These are phyloP conservation scores for Aythya baeri DNA, from an alignment of 2,113 vertebrate species.

Conservation along the genomic window DNA sequence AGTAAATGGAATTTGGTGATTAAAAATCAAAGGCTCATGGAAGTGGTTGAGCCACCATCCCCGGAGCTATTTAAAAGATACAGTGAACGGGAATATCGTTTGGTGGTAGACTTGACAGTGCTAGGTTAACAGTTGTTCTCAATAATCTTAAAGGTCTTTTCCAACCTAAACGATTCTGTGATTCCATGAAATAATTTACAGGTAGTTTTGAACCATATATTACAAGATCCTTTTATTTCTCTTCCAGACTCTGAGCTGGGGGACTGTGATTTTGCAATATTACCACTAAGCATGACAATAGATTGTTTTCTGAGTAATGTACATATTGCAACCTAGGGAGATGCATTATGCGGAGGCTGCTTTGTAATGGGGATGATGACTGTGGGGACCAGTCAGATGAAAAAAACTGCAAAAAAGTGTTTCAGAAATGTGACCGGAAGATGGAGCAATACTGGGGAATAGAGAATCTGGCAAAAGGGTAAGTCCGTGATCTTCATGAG, in stretches of 20 bases:
- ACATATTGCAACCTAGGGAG: constrained; percentile 77
- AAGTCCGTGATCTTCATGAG: constrained; percentile 29
- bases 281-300: not conserved
- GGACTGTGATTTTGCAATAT: not conserved
- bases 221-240: not conserved
- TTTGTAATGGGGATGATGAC: constrained; percentile 93
- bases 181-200: not conserved
- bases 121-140: no score
- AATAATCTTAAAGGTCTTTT: no score
- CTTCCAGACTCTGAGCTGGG: not conserved
- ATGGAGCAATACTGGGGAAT: constrained; percentile 90
- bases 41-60: no score
- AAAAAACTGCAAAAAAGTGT: constrained; percentile 79
- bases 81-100: no score
- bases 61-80: no score
- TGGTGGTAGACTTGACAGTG: no score
- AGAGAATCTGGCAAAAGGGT: constrained; percentile 91
- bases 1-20: not conserved
- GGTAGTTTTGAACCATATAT: not conserved
- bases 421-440: constrained; percentile 81
- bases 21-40: not conserved
- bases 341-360: constrained; percentile 84
- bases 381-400: constrained; percentile 94
- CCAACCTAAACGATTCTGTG: no score
- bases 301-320: not conserved